Percentiles rank a stretch among this genome's conserved stretches.
phyloP scores from a whole-genome alignment of 2,113 vertebrate genomes.

The Rostratula benghalensis region DNA sequence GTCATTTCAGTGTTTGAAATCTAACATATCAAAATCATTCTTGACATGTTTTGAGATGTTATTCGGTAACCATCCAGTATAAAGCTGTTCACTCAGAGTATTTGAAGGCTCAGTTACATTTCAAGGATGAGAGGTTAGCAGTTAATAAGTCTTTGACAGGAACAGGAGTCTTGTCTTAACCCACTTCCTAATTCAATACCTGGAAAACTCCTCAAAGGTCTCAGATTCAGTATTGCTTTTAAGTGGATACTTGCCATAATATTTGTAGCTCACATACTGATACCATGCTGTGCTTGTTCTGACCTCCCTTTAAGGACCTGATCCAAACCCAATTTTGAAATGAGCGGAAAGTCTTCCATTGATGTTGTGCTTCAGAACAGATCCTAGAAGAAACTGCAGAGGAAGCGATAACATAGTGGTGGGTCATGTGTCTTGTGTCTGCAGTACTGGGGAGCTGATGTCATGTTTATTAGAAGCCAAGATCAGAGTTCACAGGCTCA shows the following conservation, averaged over 20 bases:
- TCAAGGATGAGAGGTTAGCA: neutral
- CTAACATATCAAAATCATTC: neutral
- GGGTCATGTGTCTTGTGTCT: constrained; percentile 64
- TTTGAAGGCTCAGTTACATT: neutral
- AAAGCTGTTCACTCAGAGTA: neutral
- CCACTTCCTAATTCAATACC: neutral
- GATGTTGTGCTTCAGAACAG: constrained; percentile 21
- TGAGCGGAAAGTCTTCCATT: constrained; percentile 23
- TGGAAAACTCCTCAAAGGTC: constrained; percentile 8
- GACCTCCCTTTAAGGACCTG: constrained; percentile 9
- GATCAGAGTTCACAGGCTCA: constrained; percentile 72
- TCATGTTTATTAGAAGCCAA: constrained; percentile 69
- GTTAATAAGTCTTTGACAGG: neutral
- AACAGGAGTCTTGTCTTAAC: neutral
- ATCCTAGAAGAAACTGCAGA: constrained; percentile 54
- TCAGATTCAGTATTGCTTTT: neutral
- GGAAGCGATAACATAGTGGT: constrained; percentile 45
- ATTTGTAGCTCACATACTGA: neutral
- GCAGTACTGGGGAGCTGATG: constrained; percentile 58
- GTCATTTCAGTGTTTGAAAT: neutral
- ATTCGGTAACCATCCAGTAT: neutral
- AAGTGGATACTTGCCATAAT: constrained; percentile 4
- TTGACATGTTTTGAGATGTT: neutral
- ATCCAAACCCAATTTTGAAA: constrained; percentile 43
- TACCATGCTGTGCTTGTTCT: neutral